phyloP scores from a whole-genome alignment of 2,888 invertebrate genomes.

The Beris morrisii region DNA sequence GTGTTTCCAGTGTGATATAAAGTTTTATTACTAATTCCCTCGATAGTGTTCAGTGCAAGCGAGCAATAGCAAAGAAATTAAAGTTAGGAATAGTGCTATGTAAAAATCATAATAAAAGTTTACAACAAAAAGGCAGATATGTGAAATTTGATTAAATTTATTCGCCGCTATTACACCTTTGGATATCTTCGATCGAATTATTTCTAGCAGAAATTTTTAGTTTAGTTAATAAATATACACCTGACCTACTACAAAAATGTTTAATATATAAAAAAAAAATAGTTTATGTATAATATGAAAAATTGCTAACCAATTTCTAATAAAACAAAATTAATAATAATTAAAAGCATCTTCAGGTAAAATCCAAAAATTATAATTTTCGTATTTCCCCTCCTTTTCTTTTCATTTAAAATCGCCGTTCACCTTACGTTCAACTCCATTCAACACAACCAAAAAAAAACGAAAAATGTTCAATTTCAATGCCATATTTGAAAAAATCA shows the following conservation, averaged over 20 bases:
- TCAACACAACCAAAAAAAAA: slow-evolving; percentile 2
- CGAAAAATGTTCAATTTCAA: background rate
- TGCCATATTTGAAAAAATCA: background rate
- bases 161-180: too few relatives aligned
- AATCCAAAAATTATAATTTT: slow-evolving; percentile 1
- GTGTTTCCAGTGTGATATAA: too few relatives aligned
- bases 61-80: too few relatives aligned
- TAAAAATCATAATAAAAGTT: background rate
- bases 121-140: background rate
- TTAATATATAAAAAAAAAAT: slow-evolving; percentile 10
- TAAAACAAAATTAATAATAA: too few relatives aligned
- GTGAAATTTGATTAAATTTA: background rate
- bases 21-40: too few relatives aligned
- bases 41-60: too few relatives aligned
- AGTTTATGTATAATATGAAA: background rate
- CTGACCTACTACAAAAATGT: slow-evolving; percentile 1
- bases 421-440: slow-evolving; percentile 19
- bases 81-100: too few relatives aligned
- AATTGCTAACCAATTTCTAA: too few relatives aligned
- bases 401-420: slow-evolving; percentile 16
- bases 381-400: slow-evolving; percentile 16
- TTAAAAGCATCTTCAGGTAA: slow-evolving; percentile 13
- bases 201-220: too few relatives aligned
- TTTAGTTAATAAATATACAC: slow-evolving; percentile 1
- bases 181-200: too few relatives aligned